A percentile compares a stretch with the other conserved stretches of the same genome.
Conservation (phyloP, 2,888 invertebrate genomes). For the Troglohyphantes excavatus region DNA sequence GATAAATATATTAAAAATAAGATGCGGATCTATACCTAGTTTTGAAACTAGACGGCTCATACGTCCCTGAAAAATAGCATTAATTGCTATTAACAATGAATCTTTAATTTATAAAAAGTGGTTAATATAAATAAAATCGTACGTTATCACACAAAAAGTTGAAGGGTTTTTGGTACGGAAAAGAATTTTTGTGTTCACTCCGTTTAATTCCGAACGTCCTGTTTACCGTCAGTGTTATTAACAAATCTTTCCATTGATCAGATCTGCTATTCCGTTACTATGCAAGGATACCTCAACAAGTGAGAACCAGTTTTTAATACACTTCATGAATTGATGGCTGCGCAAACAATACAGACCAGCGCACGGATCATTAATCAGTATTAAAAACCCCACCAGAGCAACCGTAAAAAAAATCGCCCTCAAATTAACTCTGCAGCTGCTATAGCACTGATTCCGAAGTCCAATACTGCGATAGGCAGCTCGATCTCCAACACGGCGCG, state of each 20-base stretch:
- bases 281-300: not conserved
- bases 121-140: too few relatives aligned
- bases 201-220: too few relatives aligned
- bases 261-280: not conserved
- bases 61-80: too few relatives aligned
- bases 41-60: too few relatives aligned
- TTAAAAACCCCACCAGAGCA: slow-evolving; percentile 67
- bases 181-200: too few relatives aligned
- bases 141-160: too few relatives aligned
- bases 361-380: slow-evolving; percentile 75
- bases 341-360: slow-evolving; percentile 67
- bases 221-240: not conserved
- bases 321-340: slow-evolving; percentile 63
- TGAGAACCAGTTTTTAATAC: slow-evolving; percentile 72
- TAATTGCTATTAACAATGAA: too few relatives aligned
- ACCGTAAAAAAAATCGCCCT: slow-evolving; percentile 75
- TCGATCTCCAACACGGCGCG: slow-evolving; percentile 48
- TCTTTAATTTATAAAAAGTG: too few relatives aligned
- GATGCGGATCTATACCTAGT: too few relatives aligned
- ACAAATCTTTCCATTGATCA: not conserved
- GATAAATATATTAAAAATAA: too few relatives aligned
- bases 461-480: slow-evolving; percentile 23
- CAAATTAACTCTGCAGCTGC: slow-evolving; percentile 73
- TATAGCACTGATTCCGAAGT: slow-evolving; percentile 47
- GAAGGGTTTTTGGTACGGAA: too few relatives aligned